These are phyloP conservation scores for Crax fasciolata DNA, from an alignment of 2,797 vertebrate species.

Conservation along the genomic window DNA sequence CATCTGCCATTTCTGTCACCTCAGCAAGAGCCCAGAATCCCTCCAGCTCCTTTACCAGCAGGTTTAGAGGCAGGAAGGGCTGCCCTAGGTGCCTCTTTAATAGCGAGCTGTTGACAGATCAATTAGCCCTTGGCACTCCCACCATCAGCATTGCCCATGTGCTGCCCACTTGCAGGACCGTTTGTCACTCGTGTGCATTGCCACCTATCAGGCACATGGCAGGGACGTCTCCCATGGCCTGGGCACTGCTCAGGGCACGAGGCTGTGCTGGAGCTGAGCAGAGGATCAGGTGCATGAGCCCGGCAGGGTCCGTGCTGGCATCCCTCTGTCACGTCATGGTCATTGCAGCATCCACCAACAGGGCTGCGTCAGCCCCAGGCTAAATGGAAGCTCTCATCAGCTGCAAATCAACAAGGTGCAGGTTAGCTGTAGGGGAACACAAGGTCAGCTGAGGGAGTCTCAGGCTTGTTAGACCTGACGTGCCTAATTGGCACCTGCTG, in stretches of 20 bases:
- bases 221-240: rapidly evolving
- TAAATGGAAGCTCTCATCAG: not conserved
- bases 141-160: rapidly evolving
- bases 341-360: rapidly evolving
- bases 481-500: not conserved
- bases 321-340: not conserved
- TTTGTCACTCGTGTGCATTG: not conserved
- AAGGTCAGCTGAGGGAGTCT: not conserved
- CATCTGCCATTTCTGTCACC: not conserved
- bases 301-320: rapidly evolving
- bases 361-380: not conserved
- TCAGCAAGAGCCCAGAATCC: not conserved
- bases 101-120: not conserved
- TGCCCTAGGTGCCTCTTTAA: not conserved
- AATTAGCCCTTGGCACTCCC: not conserved
- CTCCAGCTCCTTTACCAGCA: not conserved
- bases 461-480: not conserved
- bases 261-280: not conserved
- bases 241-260: not conserved
- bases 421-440: not conserved
- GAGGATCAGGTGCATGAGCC: not conserved
- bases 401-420: not conserved
- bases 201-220: not conserved
- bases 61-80: not conserved
- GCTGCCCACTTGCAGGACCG: not conserved